These are phyloP conservation scores for Catostylus mosaicus DNA, from an alignment of 30 jellyfish, hydroid and myxozoan species.

Conservation along the genomic window DNA sequence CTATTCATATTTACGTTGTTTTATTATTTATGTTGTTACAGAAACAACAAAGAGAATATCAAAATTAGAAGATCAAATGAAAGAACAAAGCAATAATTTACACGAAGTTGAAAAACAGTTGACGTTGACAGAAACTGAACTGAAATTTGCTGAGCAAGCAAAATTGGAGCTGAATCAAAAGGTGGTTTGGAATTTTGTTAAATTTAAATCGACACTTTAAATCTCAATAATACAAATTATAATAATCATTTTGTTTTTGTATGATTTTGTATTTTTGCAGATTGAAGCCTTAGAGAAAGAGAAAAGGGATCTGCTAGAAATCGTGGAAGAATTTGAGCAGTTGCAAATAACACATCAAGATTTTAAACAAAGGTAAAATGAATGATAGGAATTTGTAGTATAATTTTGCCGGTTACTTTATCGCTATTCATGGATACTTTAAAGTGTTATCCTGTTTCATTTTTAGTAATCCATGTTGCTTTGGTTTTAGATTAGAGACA, in stretches of 20 bases:
- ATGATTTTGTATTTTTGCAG: not conserved
- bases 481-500: constrained; percentile 12
- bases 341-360: constrained; percentile 31
- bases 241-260: not conserved
- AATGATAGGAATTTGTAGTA: no score
- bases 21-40: constrained; percentile 3
- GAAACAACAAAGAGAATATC: constrained; percentile 32
- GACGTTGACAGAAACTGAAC: constrained; percentile 30
- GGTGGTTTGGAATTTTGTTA: not conserved
- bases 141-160: constrained; percentile 39
- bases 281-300: constrained; percentile 13
- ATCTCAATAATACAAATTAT: no score
- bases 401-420: no score
- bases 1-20: not conserved
- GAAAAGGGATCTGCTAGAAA: not conserved
- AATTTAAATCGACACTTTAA: not conserved
- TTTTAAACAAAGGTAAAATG: constrained; percentile 9
- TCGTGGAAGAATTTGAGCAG: constrained; percentile 22
- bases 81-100: constrained; percentile 28
- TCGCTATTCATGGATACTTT: no score
- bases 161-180: constrained; percentile 35
- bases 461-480: no score
- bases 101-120: constrained; percentile 23
- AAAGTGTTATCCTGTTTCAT: no score
- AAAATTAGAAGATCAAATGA: constrained; percentile 34